Base-by-base conservation (phyloP, 2,113 vertebrate genomes). In the Malurus elegans region DNA sequence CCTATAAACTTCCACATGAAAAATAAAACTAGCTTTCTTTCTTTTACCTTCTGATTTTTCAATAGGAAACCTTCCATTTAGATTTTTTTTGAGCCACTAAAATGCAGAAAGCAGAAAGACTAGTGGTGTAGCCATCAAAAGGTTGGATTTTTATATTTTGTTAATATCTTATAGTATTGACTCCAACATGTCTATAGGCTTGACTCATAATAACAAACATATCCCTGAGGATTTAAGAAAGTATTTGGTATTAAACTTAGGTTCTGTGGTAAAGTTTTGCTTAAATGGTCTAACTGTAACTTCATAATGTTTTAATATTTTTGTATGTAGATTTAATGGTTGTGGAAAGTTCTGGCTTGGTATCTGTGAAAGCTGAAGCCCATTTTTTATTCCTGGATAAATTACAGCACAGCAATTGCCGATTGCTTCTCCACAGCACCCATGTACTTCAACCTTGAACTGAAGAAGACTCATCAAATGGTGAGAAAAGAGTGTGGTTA, bases 351-450 rank as follows among this genome's bases (percentile, higher is more conserved):
- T 64, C n/a, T 94, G 69, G 23, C 31, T 95, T 90, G 51, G 6
- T 90, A 31, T 74, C 56, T 84, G 34, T 93, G 82, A 83, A 94
- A 96, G 93, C 67, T 94, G 56, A 95, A 96, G 64, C 24, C 31
- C 10, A 8, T 74, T 96, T 44, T 96, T 95, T 96, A 79, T 95
- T 93, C 13, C n/a, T 84, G 79, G 51, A 74, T 93, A 86, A 84
- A 88, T 97, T 93, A 67, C 88, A 97, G 94, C 66, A 78, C 57
- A 84, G 34, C 82, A 84, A 75, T 90, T 92, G 75, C 72, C 82
- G 86, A 84, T 48, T 71, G 88, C 85, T 79, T 93, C 84, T 74
- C 44, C 25, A 57, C 60, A 94, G 53, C 61, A 94, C 40, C 75
- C 65, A 61, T 74, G 75, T 92, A 60, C 90, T 88, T 94, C 90